Evolutionary conservation across 2,888 invertebrate species (phyloP).

Genomic region (Tridacna gigas): DNA sequence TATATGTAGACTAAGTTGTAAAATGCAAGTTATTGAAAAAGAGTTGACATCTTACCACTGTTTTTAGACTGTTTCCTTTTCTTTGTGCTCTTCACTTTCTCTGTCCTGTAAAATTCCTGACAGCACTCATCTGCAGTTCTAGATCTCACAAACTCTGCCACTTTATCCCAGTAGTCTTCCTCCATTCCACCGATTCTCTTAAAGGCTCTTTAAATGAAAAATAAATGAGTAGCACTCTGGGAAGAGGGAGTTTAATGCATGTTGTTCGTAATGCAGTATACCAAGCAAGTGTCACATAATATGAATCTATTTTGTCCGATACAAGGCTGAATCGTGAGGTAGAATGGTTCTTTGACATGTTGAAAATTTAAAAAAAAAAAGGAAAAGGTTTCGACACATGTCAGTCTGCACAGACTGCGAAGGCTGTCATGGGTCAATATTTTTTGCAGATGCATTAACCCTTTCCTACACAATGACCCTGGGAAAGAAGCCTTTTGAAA

Average conservation of each 20-base stretch:
- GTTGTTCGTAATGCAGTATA: neutral
- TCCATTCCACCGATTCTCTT: slow-evolving; percentile 41
- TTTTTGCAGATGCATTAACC: neutral
- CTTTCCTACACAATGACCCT: neutral
- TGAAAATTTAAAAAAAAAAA: too few species aligned
- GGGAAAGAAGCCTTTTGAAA: neutral
- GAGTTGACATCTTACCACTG: neutral
- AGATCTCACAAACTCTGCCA: slow-evolving; percentile 64
- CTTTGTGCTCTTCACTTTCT: slow-evolving; percentile 27
- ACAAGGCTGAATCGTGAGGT: too few species aligned
- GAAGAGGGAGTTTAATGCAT: neutral
- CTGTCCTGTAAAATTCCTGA: slow-evolving; percentile 53
- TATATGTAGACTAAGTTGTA: too few species aligned
- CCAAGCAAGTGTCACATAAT: too few species aligned
- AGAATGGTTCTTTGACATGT: too few species aligned
- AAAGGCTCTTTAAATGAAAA: slow-evolving; percentile 58
- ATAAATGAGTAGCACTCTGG: too few species aligned
- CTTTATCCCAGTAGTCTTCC: slow-evolving; percentile 67
- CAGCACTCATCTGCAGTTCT: slow-evolving; percentile 63
- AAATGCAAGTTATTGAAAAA: too few species aligned
- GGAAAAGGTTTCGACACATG: too few species aligned
- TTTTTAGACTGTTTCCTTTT: neutral
- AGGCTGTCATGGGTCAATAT: too few species aligned
- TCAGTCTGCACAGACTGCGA: too few species aligned
- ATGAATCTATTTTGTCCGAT: too few species aligned